Base-by-base conservation (phyloP, 2,113 vertebrate species). In the Grus americana region DNA sequence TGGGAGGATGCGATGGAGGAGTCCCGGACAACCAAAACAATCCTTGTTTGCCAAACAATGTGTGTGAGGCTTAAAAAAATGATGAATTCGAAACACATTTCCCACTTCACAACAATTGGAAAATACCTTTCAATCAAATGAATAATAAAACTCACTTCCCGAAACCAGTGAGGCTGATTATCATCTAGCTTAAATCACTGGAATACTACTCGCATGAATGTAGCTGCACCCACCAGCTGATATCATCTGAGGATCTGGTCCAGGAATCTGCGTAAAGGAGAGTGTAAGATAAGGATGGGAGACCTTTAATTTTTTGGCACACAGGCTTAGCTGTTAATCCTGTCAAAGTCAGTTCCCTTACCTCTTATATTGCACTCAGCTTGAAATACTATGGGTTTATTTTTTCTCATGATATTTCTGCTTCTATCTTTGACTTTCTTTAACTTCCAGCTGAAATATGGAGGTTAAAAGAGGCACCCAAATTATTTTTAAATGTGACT, bases 71-170 rank as follows among this genome's bases (percentile, higher is more conserved):
- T 96, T 88, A 86, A 82, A 90, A 90, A 95, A 92, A 94, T 90
- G 87, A 86, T 93, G 70, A 91, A 95, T 95, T 95, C 74, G 0
- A 86, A 95, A 91, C 87, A 92, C 96, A 96, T 92, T 91, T 93
- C 91, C 73, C 70, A 9, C 80, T 95, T 88, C 36, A 46, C 78
- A 91, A 94, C 92, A 97, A 94, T 89, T 95, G 94, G 95, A 95
- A 97, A 96, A 96, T 94, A 90, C 93, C 92, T 96, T 95, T 97
- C 94, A 95, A 97, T 93, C 94, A 97, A 96, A 85, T 67, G 81
- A 93, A 94, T 95, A 96, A 92, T 94, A 79, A 92, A 94, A 73
- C 74, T 95, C 89, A 72, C 79, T 87, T 95, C 82, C 63, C 73
- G 23, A 95, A 95, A 92, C 92, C 3, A 8, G 58, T 2, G 12